These are phyloP conservation scores for Nomada hirtipes DNA, from an alignment of 2,888 invertebrate species.

Conservation along the genomic window DNA sequence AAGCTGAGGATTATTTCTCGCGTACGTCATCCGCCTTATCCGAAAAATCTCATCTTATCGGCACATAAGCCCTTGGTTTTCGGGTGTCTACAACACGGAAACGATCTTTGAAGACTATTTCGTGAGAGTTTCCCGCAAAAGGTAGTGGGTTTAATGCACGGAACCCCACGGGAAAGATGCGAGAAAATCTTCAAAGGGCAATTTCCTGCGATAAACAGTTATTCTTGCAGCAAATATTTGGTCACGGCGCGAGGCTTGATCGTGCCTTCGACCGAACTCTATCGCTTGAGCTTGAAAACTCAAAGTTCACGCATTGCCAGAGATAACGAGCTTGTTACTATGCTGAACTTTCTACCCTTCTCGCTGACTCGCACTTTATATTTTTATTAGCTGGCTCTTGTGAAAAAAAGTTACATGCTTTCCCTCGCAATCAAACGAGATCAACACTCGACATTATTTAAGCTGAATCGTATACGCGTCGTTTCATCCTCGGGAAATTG, in stretches of 20 bases:
- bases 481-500: neutral
- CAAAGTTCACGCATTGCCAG: neutral
- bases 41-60: slow-evolving; percentile 31
- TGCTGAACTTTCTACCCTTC: too few species aligned
- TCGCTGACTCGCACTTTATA: too few species aligned
- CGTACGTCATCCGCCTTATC: neutral
- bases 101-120: neutral
- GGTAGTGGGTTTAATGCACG: neutral
- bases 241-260: neutral
- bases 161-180: neutral
- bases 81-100: neutral
- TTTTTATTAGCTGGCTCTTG: too few species aligned
- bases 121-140: neutral
- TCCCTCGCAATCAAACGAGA: too few species aligned
- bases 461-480: neutral
- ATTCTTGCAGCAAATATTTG: slow-evolving; percentile 13
- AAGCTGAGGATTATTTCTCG: slow-evolving; percentile 1
- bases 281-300: neutral
- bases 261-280: neutral
- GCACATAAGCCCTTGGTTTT: slow-evolving; percentile 10
- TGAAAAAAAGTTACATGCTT: neutral
- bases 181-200: neutral
- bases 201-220: slow-evolving; percentile 12
- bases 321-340: too few species aligned
- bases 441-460: neutral